These are phyloP conservation scores for Linepithema humile DNA, from an alignment of 1,140 invertebrate species.

Conservation along the genomic window DNA sequence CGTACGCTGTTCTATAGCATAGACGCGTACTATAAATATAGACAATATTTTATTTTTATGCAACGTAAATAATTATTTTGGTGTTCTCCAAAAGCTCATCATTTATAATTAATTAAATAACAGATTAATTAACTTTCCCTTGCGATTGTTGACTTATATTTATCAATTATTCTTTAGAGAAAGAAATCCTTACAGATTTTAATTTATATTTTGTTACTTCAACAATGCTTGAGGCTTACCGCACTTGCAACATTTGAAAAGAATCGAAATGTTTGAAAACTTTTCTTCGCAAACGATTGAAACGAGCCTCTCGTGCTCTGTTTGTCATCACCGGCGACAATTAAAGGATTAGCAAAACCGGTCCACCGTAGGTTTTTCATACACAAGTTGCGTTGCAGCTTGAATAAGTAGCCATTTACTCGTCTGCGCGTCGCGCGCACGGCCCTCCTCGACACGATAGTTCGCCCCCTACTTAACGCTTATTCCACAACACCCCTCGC, in stretches of 20 bases:
- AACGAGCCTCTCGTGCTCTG: background rate
- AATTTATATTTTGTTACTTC: background rate
- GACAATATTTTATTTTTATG: background rate
- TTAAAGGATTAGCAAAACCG: constrained; percentile 42
- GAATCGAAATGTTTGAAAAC: background rate
- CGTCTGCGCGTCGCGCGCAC: constrained; percentile 31
- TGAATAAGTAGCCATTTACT: constrained; percentile 68
- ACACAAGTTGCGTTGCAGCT: constrained; percentile 10
- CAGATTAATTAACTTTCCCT: background rate
- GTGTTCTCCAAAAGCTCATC: background rate
- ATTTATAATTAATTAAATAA: background rate
- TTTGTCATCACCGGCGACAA: constrained; percentile 29
- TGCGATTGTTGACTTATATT: background rate
- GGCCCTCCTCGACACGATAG: constrained; percentile 42
- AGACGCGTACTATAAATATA: background rate
- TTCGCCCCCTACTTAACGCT: constrained; percentile 81
- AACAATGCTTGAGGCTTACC: background rate
- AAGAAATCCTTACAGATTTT: background rate
- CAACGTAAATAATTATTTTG: background rate
- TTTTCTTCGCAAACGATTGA: background rate
- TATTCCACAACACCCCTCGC: constrained; percentile 77
- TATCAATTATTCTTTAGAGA: background rate
- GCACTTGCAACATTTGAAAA: background rate
- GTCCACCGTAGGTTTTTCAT: background rate
- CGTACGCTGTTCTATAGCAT: background rate